Evolutionary conservation across 1,140 invertebrate genomes (phyloP).

Genomic region (Magallana angulata): DNA sequence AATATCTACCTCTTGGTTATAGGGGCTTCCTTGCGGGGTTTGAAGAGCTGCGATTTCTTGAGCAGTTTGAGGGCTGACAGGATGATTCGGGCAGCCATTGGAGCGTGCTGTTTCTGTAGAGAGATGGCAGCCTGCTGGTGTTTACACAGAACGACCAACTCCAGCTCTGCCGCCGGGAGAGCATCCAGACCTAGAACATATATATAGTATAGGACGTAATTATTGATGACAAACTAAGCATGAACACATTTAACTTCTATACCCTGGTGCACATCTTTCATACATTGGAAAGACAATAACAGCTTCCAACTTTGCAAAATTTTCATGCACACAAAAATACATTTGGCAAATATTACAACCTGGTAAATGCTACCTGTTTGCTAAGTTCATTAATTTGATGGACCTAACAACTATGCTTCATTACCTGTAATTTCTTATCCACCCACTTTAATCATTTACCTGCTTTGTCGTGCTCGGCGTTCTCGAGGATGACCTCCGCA

Average conservation of each 20-base stretch:
- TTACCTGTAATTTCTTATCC: too few relatives aligned
- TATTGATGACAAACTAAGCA: too few relatives aligned
- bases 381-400: too few relatives aligned
- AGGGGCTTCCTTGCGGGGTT: slow-evolving; percentile 63
- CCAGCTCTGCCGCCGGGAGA: slow-evolving; percentile 76
- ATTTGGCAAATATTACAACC: too few relatives aligned
- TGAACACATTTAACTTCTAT: too few relatives aligned
- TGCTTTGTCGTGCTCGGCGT: slow-evolving; percentile 68
- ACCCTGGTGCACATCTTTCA: too few relatives aligned
- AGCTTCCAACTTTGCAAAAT: too few relatives aligned
- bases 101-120: slow-evolving; percentile 75
- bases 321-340: too few relatives aligned
- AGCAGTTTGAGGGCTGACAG: slow-evolving; percentile 75
- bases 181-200: slow-evolving; percentile 65
- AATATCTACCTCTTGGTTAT: slow-evolving; percentile 60
- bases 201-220: too few relatives aligned
- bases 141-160: slow-evolving; percentile 75
- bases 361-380: too few relatives aligned
- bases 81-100: slow-evolving; percentile 74
- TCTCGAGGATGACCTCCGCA: slow-evolving; percentile 74
- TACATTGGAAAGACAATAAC: too few relatives aligned
- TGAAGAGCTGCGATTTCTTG: slow-evolving; percentile 70
- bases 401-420: too few relatives aligned
- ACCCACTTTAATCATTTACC: slow-evolving; percentile 47
- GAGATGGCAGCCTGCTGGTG: slow-evolving; percentile 74